Base-by-base conservation (phyloP, 2,113 vertebrate genomes). In the Amia ocellicauda region DNA sequence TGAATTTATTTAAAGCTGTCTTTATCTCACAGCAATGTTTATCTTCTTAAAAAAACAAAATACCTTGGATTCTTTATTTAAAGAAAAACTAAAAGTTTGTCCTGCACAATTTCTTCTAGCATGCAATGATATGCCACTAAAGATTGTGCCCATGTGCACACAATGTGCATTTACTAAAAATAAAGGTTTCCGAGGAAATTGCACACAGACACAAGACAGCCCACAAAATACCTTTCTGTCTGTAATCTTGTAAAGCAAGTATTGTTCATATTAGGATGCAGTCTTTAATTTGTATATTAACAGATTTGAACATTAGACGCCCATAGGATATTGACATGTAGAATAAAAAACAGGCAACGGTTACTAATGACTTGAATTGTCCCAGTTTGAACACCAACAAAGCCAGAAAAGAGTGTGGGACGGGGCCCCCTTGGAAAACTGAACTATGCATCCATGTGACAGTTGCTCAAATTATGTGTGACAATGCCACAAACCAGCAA, bases 381-480 rank as follows among this genome's bases (percentile, higher is more conserved):
- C n/a, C 14, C 45, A 47, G 45, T 4, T 17, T 47, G 45, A 47
- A 47, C 45, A 47, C 45, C 45, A 47, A 47, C 45, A 47, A 47
- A n/a, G 45, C 4, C 45, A n/a, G 13, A 17, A 47, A 47, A 47
- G 16, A 47, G 45, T 47, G 45, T 47, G 43, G 43, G 4, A 47
- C 14, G 16, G 11, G 43, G 43, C 43, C 43, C n/a, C 7, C 45
- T 47, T 47, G 45, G 14, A 47, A 47, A 47, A 47, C 45, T 13
- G 45, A 47, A 47, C 45, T 47, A 47, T 47, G 45, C 47, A 66
- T 67, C 57, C 7, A 59, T 71, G 51, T 63, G 62, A 62, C 59
- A 60, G 57, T 54, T 60, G 65, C 62, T 63, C 42, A 70, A 74
- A 71, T 50, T n/a, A 56, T 23, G 26, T 61, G 60, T 69, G 67